Percentiles rank a stretch among this genome's conserved stretches.
Evolutionary conservation across 2,113 vertebrate species (phyloP).

Genomic region (Rhineura floridana): DNA sequence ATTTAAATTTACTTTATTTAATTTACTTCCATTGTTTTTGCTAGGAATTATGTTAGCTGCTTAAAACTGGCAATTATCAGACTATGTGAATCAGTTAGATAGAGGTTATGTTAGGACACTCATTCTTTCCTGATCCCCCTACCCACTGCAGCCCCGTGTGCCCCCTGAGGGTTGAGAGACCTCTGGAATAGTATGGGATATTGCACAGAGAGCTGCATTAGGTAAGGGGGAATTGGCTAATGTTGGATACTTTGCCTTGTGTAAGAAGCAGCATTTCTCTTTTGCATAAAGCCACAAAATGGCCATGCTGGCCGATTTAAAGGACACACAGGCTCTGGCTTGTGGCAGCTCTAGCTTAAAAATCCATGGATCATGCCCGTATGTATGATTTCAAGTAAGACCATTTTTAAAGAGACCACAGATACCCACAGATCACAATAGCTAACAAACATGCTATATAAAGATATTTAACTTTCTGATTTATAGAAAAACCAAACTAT

Average conservation of each 20-base stretch:
- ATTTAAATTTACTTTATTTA: too few species aligned
- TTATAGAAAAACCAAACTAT: conserved; percentile 55
- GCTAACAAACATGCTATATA: conserved; percentile 54
- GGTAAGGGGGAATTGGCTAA: background rate
- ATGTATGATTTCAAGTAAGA: background rate
- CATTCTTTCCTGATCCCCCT: background rate
- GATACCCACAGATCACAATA: conserved; percentile 41
- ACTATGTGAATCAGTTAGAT: too few species aligned
- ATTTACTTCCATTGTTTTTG: background rate
- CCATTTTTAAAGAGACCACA: background rate
- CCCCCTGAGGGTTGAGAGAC: background rate
- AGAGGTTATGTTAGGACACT: background rate
- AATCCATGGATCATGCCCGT: background rate
- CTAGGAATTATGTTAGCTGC: background rate
- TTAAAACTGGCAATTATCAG: background rate
- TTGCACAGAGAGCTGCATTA: background rate
- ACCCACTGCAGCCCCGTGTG: background rate
- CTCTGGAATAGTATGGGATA: background rate
- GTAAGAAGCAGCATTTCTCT: background rate
- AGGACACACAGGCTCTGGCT: background rate
- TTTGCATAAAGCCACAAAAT: background rate
- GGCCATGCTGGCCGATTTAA: too few species aligned
- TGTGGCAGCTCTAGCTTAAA: background rate
- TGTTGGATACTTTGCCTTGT: background rate
- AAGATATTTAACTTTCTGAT: conserved; percentile 63